Base-by-base conservation (phyloP, 2,888 invertebrate species). In the Axea sp. region DNA sequence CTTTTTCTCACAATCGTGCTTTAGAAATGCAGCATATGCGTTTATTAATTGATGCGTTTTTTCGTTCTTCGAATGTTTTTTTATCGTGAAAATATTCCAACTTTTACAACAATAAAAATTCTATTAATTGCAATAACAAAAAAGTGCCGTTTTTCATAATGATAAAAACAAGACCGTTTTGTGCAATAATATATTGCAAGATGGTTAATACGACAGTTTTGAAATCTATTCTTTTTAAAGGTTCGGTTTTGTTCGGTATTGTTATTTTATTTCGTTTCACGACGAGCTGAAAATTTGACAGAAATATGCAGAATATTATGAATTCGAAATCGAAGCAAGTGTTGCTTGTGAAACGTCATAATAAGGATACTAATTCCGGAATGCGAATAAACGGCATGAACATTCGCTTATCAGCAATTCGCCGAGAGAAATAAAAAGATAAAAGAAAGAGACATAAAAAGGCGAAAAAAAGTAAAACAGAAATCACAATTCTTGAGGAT, bases 401-500 rank as follows among this genome's bases (percentile, higher is more conserved):
- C 57, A 62, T 47, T 55, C 26, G 62, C 71, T 71, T 71, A 71
- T 71, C 71, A 71, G 62, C 19, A 24, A 17, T 26, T 47, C 35
- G 11, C 24, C 11, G 19, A 41, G 39, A 47, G 41, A 35, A 39
- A 26, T 26, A 31, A 30, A 47, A 37, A 60, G 68, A 68, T 57
- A 71, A 55, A 45, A 43, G 55, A 62, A 17, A 26, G 28, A 39
- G 31, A 37, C 14, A 7, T 0, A 41, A 33, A 47, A 41, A 31
- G 33, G 14, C 6, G 19, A 47, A 47, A 28, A 60, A 59, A 35
- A 22, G 15, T 8, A 37, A 51, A 59, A 51, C 60, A 53, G 51
- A 71, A 71, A 62, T 71, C 62, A 55, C 71, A 55, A 31, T 64
- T 33, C 71, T 55, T 8, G 62, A 71, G 57, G 55, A 62, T 69